Base-by-base conservation (phyloP, 2,113 vertebrate genomes). In the Cavia aperea region DNA sequence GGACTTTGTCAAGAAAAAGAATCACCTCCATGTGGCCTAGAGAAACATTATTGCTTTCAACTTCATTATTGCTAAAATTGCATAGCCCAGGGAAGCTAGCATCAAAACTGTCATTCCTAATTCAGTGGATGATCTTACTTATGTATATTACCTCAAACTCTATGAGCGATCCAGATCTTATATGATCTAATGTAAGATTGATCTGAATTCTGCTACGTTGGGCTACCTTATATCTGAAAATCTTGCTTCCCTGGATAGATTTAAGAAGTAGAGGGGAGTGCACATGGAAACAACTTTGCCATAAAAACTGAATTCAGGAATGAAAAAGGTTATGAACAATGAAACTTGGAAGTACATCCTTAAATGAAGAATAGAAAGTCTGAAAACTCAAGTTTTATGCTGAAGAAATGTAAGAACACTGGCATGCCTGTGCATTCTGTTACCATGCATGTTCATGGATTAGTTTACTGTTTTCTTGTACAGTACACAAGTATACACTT, bases 281-380 rank as follows among this genome's bases (percentile, higher is more conserved):
- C 99, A 98, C 0, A 98, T 98, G 54, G 98, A 98, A 6, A 98
- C 98, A 0, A 98, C 98, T 92, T 96, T 96, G 82, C 96, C 98
- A 77, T 98, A 98, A 98, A 97, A 98, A 60, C 96, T 99, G 90
- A 98, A 98, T 93, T 98, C 98, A 54, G 97, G 96, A 7, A 98
- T 99, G 9, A 98, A 98, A 84, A 98, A 97, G 0, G 98, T 98
- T 29, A 94, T 85, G 15, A 98, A 99, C 72, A 93, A 95, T 7
- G 98, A 88, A 0, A 49, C 78, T 29, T 93, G 49, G 70, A 84
- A 91, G 39, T 8, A 85, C 36, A 31, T 81, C 23, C 79, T 62
- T 14, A 89, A 31, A 78, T 73, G 46, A 46, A 82, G 66, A 24
- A 29, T 58, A 2, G 63, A 93, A 83, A 3, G 36, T 72, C 31